A percentile compares a stretch with the other conserved stretches of the same genome.
phyloP scores from a whole-genome alignment of 2,888 invertebrate species.

The Thecocarcelia acutangulata region DNA sequence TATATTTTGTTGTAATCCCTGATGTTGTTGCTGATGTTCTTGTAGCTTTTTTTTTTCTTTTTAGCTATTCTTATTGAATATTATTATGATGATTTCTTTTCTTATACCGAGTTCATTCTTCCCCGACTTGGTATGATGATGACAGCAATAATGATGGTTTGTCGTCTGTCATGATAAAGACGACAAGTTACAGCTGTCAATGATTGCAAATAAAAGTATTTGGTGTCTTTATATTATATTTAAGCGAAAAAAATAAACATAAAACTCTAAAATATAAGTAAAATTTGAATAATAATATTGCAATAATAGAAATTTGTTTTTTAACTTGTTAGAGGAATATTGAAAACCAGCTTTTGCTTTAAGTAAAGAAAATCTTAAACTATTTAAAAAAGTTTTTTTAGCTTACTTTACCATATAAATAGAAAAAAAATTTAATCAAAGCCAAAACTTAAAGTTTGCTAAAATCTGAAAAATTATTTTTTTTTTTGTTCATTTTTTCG shows the following conservation, averaged over 20 bases:
- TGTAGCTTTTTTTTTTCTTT: constrained; percentile 14
- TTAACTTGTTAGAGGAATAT: no score
- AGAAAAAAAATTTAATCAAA: constrained; percentile 29
- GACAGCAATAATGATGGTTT: constrained; percentile 58
- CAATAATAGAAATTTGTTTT: neutral
- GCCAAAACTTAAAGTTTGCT: neutral
- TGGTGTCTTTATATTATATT: constrained; percentile 62
- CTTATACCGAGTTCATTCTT: constrained; percentile 4
- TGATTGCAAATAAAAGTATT: constrained; percentile 65
- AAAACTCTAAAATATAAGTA: neutral
- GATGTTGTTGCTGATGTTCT: constrained; percentile 26
- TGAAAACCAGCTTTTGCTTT: no score
- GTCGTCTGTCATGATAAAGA: constrained; percentile 70
- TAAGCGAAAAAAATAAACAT: neutral
- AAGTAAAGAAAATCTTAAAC: no score
- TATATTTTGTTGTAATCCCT: constrained; percentile 22
- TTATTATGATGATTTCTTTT: constrained; percentile 37
- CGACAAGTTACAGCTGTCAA: constrained; percentile 70
- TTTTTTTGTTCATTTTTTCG: neutral
- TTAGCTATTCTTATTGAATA: constrained; percentile 46
- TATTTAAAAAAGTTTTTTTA: neutral
- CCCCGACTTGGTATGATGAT: constrained; percentile 15
- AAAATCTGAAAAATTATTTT: neutral
- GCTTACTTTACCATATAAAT: constrained; percentile 2
- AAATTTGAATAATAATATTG: constrained; percentile 40